Percentiles rank a stretch among this genome's conserved stretches.
Conservation (phyloP, 2,797 vertebrate species). For the Argentina silus region DNA sequence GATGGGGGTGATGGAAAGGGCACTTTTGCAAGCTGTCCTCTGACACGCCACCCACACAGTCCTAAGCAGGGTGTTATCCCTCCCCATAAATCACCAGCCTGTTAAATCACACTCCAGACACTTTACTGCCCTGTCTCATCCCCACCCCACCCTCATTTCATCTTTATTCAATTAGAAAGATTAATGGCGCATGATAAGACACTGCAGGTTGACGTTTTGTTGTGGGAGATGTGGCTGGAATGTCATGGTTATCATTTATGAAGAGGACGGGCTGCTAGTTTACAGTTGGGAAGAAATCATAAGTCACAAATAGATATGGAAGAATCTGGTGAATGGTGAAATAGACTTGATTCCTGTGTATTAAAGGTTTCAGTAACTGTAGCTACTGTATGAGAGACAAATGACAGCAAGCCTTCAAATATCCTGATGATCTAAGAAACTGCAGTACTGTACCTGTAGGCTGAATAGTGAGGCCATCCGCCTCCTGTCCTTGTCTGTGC, state of each 20-base stretch:
- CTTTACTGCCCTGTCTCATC: constrained; percentile 71
- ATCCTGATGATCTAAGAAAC: no score
- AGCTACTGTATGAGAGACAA: neutral
- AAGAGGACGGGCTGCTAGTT: constrained; percentile 32
- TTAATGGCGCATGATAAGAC: constrained; percentile 58
- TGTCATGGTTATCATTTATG: constrained; percentile 51
- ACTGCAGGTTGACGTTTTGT: constrained; percentile 56
- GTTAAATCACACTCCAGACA: constrained; percentile 70
- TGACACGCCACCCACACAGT: constrained; percentile 67
- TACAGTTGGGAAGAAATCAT: neutral
- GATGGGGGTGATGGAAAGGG: constrained; percentile 44
- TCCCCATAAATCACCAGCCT: constrained; percentile 68
- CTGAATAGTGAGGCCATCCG: no score
- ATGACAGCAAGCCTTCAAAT: no score
- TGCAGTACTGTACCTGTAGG: no score
- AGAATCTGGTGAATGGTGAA: constrained; percentile 6
- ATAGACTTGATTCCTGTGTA: neutral
- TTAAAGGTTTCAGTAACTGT: neutral
- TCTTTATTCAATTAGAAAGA: constrained; percentile 73
- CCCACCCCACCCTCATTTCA: constrained; percentile 58
- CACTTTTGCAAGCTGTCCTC: constrained; percentile 66
- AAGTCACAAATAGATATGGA: constrained; percentile 2
- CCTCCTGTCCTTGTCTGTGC: no score
- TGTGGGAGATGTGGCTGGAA: constrained; percentile 58
- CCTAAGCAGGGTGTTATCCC: constrained; percentile 57